These are phyloP conservation scores for Eidolon dupreanum DNA, from an alignment of 2,797 vertebrate genomes.

Conservation along the genomic window DNA sequence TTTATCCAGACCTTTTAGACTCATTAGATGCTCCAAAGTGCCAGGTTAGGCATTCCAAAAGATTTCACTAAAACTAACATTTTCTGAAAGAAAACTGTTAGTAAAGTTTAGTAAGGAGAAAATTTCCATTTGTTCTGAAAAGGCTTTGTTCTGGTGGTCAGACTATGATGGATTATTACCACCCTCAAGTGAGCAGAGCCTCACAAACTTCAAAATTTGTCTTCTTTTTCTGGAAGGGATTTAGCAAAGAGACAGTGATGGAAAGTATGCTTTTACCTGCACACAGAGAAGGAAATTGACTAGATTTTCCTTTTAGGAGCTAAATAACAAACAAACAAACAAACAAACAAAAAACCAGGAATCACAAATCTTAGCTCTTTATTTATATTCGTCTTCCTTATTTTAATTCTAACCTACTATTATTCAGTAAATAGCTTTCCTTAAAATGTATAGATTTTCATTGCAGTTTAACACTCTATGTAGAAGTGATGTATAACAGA, in stretches of 20 bases:
- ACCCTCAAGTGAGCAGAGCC: neutral
- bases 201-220: neutral
- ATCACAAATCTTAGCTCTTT: neutral
- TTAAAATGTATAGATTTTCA: constrained; percentile 10
- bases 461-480: neutral
- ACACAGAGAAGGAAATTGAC: neutral
- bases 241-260: neutral
- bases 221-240: neutral
- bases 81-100: neutral
- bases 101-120: neutral
- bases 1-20: neutral
- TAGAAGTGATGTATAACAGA: constrained; percentile 4
- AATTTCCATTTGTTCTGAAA: neutral
- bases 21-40: neutral
- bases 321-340: neutral
- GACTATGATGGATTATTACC: neutral
- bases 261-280: neutral
- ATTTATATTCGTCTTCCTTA: neutral
- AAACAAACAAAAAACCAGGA: neutral
- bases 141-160: neutral
- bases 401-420: constrained; percentile 35
- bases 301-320: neutral
- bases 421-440: constrained; percentile 22
- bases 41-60: neutral
- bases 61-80: neutral